A percentile compares a stretch with the other conserved stretches of the same genome.
These are phyloP conservation scores for Peromyscus californicus DNA, from an alignment of 2,113 vertebrate species.

Conservation along the genomic window DNA sequence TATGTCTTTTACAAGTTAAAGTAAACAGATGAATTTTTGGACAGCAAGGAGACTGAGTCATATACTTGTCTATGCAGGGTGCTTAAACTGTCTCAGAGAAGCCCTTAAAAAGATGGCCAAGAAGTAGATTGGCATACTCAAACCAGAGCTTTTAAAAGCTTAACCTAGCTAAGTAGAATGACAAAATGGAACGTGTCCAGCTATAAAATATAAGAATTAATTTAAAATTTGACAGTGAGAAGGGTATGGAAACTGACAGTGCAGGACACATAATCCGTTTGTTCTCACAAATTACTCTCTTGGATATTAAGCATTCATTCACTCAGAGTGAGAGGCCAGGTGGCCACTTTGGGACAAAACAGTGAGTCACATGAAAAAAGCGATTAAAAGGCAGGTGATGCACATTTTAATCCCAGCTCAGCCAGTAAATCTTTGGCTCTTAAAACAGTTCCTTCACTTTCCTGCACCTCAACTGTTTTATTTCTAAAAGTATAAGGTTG, in stretches of 20 bases:
- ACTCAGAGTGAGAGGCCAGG: neutral
- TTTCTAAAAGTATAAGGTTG: neutral
- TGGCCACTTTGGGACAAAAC: neutral
- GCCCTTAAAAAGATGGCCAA: neutral
- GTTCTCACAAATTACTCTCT: slow-evolving; percentile 26
- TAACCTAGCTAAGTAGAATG: slow-evolving; percentile 47
- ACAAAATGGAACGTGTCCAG: neutral
- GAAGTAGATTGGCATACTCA: slow-evolving; percentile 46
- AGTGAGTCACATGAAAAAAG: neutral
- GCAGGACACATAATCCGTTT: neutral
- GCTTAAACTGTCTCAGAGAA: slow-evolving; percentile 33
- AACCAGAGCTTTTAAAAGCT: slow-evolving; percentile 67
- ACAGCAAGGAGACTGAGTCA: slow-evolving; percentile 23
- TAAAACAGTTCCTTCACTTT: slow-evolving; percentile 23
- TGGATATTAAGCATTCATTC: slow-evolving; percentile 24
- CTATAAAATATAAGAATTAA: slow-evolving; percentile 35
- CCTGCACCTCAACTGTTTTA: neutral
- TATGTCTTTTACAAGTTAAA: slow-evolving; percentile 44
- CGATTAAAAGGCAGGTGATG: neutral
- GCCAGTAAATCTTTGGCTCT: neutral
- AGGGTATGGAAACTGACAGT: neutral
- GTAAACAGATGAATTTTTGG: neutral
- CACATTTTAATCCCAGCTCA: neutral
- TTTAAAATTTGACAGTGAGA: slow-evolving; percentile 28
- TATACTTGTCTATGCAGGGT: slow-evolving; percentile 32